These are phyloP conservation scores for Antheraea yamamai DNA, from an alignment of 2,888 invertebrate species.

Conservation along the genomic window DNA sequence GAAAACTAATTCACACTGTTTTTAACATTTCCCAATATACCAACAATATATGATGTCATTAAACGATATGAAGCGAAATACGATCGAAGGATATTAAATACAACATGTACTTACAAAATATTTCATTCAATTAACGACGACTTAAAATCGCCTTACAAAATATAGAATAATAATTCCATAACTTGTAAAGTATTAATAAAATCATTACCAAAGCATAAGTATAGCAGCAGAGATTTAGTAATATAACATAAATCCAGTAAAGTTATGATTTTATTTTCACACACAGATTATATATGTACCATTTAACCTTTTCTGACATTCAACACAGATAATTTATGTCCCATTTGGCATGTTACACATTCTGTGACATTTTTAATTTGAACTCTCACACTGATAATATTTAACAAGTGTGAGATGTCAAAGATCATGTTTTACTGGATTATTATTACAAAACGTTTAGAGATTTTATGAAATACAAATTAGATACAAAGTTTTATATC, in stretches of 20 bases:
- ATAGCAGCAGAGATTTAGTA: conserved; percentile 35
- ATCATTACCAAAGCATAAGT: conserved; percentile 56
- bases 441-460: conserved; percentile 42
- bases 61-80: conserved; percentile 25
- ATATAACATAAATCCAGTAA: conserved; percentile 35
- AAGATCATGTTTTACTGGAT: conserved; percentile 1
- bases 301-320: too few relatives aligned
- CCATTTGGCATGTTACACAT: too few relatives aligned
- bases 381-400: too few relatives aligned
- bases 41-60: conserved; percentile 33
- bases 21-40: conserved; percentile 36
- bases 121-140: conserved; percentile 51
- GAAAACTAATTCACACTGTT: conserved; percentile 54
- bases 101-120: conserved; percentile 24
- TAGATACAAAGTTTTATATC: conserved; percentile 48
- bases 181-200: conserved; percentile 40
- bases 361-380: too few relatives aligned
- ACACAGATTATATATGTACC: too few relatives aligned
- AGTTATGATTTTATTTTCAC: too few relatives aligned
- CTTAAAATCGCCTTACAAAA: conserved; percentile 36
- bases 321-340: too few relatives aligned
- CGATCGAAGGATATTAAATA: conserved; percentile 19
- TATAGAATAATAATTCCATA: conserved; percentile 43
- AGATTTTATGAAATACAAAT: conserved; percentile 51
- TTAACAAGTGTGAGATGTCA: too few relatives aligned